Conservation (phyloP, 1,140 invertebrate genomes). For the Aphelinus certus region DNA sequence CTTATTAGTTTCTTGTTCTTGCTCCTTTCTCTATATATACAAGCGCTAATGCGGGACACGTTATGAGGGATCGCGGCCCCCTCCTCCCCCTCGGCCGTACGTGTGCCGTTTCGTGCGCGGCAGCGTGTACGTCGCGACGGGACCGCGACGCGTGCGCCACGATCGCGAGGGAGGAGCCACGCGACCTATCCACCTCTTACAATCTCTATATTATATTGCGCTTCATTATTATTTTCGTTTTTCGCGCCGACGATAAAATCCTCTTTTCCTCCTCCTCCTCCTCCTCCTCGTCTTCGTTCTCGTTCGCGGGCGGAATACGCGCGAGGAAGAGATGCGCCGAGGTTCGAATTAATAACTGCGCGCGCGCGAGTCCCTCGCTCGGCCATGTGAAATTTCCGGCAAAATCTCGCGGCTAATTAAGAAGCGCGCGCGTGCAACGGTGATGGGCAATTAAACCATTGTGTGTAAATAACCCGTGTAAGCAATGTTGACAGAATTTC, state of each 20-base stretch:
- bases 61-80: slow-evolving; percentile 18
- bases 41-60: slow-evolving; percentile 26
- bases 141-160: too few species aligned
- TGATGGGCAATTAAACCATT: too few species aligned
- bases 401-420: too few species aligned
- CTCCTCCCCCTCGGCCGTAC: slow-evolving; percentile 41
- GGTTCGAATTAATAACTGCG: too few species aligned
- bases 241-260: slow-evolving; percentile 7
- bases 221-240: slow-evolving; percentile 48
- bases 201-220: not conserved
- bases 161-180: too few species aligned
- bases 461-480: not conserved
- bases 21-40: not conserved
- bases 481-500: not conserved
- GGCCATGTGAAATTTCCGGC: too few species aligned
- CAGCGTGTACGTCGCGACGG: slow-evolving; percentile 47
- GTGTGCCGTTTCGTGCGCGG: slow-evolving; percentile 56
- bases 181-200: too few species aligned
- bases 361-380: too few species aligned
- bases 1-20: slow-evolving; percentile 33
- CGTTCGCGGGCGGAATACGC: not conserved
- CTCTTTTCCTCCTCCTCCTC: slow-evolving; percentile 35
- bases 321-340: too few species aligned
- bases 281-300: slow-evolving; percentile 33
- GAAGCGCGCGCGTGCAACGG: too few species aligned